phyloP scores from a whole-genome alignment of 2,113 vertebrate species.

The Chaetops frenatus region DNA sequence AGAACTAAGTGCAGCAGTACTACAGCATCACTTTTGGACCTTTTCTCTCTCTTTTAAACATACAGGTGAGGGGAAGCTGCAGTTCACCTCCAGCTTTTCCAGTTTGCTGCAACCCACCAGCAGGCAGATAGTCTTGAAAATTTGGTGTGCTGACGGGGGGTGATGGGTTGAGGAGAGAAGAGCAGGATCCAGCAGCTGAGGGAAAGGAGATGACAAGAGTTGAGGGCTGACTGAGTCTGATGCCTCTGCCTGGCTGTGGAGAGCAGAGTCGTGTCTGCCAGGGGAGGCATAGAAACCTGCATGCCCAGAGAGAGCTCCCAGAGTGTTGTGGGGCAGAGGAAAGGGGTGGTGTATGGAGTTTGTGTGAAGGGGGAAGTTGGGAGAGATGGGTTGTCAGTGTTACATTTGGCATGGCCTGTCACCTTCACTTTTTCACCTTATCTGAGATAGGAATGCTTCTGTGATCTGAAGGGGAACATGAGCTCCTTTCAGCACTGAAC shows the following conservation, averaged over 20 bases:
- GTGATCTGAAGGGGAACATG: rapidly evolving
- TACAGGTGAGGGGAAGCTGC: background rate
- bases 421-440: background rate
- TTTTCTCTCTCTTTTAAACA: background rate
- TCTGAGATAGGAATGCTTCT: background rate
- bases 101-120: background rate
- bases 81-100: background rate
- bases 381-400: background rate
- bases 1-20: background rate
- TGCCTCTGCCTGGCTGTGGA: background rate
- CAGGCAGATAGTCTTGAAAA: background rate
- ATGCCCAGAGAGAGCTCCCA: background rate
- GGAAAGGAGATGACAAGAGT: background rate
- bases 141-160: rapidly evolving
- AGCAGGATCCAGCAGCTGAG: background rate
- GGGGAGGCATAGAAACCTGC: background rate
- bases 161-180: background rate
- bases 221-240: background rate
- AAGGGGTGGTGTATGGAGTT: background rate
- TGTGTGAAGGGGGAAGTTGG: rapidly evolving
- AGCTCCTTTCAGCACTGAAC: background rate
- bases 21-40: background rate
- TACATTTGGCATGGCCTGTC: rapidly evolving
- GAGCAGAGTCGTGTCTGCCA: background rate
- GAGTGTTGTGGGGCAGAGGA: background rate